A percentile compares a stretch with the other conserved stretches of the same genome.
These are phyloP conservation scores for Polyploca ridens DNA, from an alignment of 2,888 invertebrate genomes.

Conservation along the genomic window DNA sequence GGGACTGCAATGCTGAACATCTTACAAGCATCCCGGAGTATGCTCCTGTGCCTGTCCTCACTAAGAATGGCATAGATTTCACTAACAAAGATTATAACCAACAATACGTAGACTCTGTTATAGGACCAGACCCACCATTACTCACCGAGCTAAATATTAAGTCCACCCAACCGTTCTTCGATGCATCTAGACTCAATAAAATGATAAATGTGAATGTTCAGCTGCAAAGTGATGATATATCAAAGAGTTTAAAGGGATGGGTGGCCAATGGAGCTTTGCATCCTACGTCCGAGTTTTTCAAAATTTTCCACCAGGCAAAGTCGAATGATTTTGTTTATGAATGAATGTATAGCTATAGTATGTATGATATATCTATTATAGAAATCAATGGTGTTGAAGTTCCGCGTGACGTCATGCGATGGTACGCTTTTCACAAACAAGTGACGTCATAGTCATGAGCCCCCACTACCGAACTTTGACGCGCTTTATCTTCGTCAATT, in stretches of 20 bases:
- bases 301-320: constrained; percentile 58
- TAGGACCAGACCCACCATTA: constrained; percentile 67
- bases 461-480: too few relatives aligned
- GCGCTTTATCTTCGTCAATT: too few relatives aligned
- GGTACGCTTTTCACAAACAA: too few relatives aligned
- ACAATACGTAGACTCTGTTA: constrained; percentile 52
- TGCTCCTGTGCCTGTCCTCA: constrained; percentile 50
- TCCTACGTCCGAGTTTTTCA: constrained; percentile 61
- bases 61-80: constrained; percentile 64
- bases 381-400: too few relatives aligned
- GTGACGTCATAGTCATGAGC: too few relatives aligned
- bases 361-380: neutral
- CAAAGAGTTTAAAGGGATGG: constrained; percentile 56
- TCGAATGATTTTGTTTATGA: constrained; percentile 53
- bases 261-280: constrained; percentile 51
- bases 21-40: constrained; percentile 53
- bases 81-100: constrained; percentile 57
- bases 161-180: constrained; percentile 49
- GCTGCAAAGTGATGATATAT: constrained; percentile 58
- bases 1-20: constrained; percentile 49
- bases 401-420: too few relatives aligned
- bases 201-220: constrained; percentile 51
- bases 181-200: constrained; percentile 48
- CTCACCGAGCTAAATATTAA: constrained; percentile 57
- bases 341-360: neutral